Conservation (phyloP, 92 coral and sea anemone species). For the Siderastrea radians region DNA sequence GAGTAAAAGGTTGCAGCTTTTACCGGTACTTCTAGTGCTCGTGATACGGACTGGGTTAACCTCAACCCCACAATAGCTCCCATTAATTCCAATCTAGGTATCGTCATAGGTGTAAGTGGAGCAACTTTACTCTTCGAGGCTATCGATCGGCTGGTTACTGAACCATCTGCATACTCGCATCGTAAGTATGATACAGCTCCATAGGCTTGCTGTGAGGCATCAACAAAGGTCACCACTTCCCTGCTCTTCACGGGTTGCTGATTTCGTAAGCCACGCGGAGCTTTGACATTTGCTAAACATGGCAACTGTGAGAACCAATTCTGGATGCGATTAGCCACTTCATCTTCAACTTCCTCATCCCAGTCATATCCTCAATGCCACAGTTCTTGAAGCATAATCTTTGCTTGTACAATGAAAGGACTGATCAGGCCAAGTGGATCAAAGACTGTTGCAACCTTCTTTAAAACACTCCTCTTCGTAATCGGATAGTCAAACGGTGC, state of each 20-base stretch:
- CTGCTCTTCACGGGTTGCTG: slow-evolving; percentile 36
- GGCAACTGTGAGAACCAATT: slow-evolving; percentile 63
- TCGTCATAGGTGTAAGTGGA: slow-evolving; percentile 57
- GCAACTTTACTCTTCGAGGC: slow-evolving; percentile 67
- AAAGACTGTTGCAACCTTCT: slow-evolving; percentile 62
- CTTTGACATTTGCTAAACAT: slow-evolving; percentile 40
- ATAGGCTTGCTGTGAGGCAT: slow-evolving; percentile 75
- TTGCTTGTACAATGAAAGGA: slow-evolving; percentile 54
- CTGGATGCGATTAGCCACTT: slow-evolving; percentile 43
- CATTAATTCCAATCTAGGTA: slow-evolving; percentile 76
- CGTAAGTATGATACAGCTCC: slow-evolving; percentile 70
- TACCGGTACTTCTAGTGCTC: slow-evolving; percentile 51
- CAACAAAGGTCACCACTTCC: slow-evolving; percentile 71
- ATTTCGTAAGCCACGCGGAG: slow-evolving; percentile 64
- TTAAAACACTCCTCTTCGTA: slow-evolving; percentile 67
- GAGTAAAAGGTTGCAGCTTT: slow-evolving; percentile 57
- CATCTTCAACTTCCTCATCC: slow-evolving; percentile 57
- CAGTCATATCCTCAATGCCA: slow-evolving; percentile 74
- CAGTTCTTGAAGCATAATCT: slow-evolving; percentile 69
- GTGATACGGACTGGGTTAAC: slow-evolving; percentile 55
- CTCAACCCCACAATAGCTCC: slow-evolving; percentile 62
- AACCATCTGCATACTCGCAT: slow-evolving; percentile 50
- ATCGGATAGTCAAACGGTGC: slow-evolving; percentile 1
- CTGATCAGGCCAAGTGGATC: slow-evolving; percentile 66
- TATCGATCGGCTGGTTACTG: slow-evolving; percentile 50